Conservation (phyloP, 2,888 invertebrate species). For the Neelides folsomi region DNA sequence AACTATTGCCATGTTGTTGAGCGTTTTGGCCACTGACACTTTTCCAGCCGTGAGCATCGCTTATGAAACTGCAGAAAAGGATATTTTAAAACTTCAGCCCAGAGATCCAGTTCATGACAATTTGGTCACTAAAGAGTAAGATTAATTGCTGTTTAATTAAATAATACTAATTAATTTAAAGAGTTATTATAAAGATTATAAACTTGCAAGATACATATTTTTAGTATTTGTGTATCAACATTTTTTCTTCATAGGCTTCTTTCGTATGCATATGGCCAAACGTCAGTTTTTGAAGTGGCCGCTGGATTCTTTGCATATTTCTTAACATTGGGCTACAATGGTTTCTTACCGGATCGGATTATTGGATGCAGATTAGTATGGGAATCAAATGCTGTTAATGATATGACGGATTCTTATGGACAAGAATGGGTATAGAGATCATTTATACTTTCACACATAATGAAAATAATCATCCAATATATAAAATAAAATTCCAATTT, state of each 20-base stretch:
- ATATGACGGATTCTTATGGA: conserved; percentile 25
- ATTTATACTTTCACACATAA: no score
- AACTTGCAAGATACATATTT: background rate
- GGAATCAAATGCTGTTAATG: conserved; percentile 23
- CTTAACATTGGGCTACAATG: conserved; percentile 21
- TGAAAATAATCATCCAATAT: no score
- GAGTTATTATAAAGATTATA: background rate
- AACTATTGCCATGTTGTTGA: conserved; percentile 43
- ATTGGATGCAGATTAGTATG: conserved; percentile 13
- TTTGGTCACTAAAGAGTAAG: conserved; percentile 45
- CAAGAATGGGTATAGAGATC: conserved; percentile 31
- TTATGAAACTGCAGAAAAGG: conserved; percentile 56
- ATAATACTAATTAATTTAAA: no score
- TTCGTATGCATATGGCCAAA: conserved; percentile 28
- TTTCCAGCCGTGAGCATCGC: conserved; percentile 43
- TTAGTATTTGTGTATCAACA: no score
- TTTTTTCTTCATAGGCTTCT: conserved; percentile 13
- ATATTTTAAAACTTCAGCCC: conserved; percentile 56
- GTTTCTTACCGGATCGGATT: conserved; percentile 21
- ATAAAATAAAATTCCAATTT: no score
- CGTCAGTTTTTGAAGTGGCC: conserved; percentile 20
- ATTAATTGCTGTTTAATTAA: background rate
- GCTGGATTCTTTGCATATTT: conserved; percentile 26
- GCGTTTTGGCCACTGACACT: conserved; percentile 44
- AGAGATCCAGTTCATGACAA: conserved; percentile 51